These are phyloP conservation scores for Trypoxylon attenuatum DNA, from an alignment of 2,888 invertebrate genomes.

Conservation along the genomic window DNA sequence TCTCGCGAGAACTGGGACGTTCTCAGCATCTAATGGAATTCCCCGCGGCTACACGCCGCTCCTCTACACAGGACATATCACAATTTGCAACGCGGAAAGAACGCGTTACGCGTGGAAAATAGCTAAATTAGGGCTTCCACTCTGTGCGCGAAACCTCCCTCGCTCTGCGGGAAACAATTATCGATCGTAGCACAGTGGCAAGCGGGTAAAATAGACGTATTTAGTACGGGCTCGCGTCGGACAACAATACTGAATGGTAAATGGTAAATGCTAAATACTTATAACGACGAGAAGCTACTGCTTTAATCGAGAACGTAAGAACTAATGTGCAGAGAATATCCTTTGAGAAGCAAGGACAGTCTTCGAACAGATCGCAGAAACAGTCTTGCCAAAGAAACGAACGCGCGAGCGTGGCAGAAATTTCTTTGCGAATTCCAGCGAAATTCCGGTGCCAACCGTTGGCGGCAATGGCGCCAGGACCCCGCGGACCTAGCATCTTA, in stretches of 20 bases:
- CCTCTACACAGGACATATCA: background rate
- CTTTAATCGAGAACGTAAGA: too few relatives aligned
- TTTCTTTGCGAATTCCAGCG: constrained; percentile 54
- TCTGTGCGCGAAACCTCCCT: background rate
- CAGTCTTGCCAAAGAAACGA: constrained; percentile 48
- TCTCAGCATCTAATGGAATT: constrained; percentile 61
- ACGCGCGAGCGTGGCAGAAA: constrained; percentile 47
- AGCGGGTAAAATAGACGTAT: too few relatives aligned
- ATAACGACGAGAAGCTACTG: too few relatives aligned
- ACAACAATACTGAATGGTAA: too few relatives aligned
- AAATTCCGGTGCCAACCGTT: constrained; percentile 49
- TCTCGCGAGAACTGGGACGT: constrained; percentile 41
- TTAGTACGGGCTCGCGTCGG: too few relatives aligned
- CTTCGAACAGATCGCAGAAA: background rate
- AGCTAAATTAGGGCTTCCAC: background rate
- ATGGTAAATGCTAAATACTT: too few relatives aligned
- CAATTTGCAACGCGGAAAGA: background rate
- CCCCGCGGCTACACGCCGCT: constrained; percentile 49
- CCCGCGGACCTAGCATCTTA: background rate
- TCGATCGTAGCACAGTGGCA: too few relatives aligned
- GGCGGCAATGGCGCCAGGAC: background rate
- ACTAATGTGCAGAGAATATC: too few relatives aligned
- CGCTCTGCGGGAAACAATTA: constrained; percentile 11
- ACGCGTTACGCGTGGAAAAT: background rate
- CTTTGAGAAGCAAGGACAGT: background rate